Percentiles rank a stretch among this genome's conserved stretches.
These are phyloP conservation scores for Limnephilus auricula DNA, from an alignment of 2,888 invertebrate species.

Conservation along the genomic window DNA sequence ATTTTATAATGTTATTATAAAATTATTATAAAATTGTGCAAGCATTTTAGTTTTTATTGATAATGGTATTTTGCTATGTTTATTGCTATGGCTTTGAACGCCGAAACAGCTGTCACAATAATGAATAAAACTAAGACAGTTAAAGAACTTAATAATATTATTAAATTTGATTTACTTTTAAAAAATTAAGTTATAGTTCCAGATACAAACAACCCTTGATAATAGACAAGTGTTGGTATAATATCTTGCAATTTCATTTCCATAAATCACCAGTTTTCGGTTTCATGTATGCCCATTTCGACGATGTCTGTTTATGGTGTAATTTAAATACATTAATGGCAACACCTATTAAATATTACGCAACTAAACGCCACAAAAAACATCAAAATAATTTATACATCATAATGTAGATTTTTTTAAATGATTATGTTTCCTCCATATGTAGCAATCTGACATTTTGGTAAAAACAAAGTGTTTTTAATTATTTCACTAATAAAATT, in stretches of 20 bases:
- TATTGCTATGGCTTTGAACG: too few relatives aligned
- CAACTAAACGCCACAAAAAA: neutral
- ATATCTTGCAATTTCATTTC: neutral
- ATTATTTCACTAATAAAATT: too few relatives aligned
- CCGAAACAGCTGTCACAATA: too few relatives aligned
- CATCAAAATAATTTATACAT: constrained; percentile 3
- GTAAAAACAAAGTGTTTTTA: too few relatives aligned
- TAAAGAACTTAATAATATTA: too few relatives aligned
- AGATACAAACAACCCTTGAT: neutral
- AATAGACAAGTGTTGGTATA: neutral
- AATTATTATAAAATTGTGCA: too few relatives aligned
- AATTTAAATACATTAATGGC: neutral
- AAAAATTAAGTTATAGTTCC: neutral
- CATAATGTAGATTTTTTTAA: neutral
- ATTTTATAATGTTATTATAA: too few relatives aligned
- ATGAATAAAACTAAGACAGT: too few relatives aligned
- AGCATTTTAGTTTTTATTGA: too few relatives aligned
- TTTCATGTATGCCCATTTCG: neutral
- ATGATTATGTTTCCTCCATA: neutral
- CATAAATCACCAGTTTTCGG: neutral
- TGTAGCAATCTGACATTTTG: neutral
- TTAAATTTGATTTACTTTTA: too few relatives aligned
- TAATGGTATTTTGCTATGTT: too few relatives aligned
- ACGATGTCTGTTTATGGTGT: neutral
- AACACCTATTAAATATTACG: neutral